Percentiles rank a stretch among this genome's conserved stretches.
These are phyloP conservation scores for Smithornis capensis DNA, from an alignment of 2,113 vertebrate species.

Conservation along the genomic window DNA sequence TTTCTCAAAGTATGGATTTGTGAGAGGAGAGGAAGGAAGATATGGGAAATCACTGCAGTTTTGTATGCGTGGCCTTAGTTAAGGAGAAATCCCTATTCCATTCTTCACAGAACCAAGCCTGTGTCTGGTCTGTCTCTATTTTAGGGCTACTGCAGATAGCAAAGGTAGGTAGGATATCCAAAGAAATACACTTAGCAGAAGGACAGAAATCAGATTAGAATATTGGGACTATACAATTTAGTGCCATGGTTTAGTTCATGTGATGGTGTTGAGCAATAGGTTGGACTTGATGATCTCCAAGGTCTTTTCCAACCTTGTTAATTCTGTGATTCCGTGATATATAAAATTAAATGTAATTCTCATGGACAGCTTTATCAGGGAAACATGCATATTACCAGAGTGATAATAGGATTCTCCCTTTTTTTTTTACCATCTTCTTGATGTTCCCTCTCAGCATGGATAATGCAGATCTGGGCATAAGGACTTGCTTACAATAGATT, in stretches of 20 bases:
- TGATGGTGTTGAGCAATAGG: too few relatives aligned
- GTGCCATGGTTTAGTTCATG: too few relatives aligned
- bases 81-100: not conserved
- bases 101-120: not conserved
- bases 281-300: too few relatives aligned
- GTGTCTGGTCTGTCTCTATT: not conserved
- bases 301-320: too few relatives aligned
- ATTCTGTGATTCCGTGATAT: not conserved
- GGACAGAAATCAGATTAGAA: not conserved
- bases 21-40: not conserved
- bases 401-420: not conserved
- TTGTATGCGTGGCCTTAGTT: not conserved
- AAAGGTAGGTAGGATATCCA: not conserved
- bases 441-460: not conserved
- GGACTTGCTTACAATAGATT: not conserved
- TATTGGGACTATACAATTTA: not conserved
- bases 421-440: not conserved
- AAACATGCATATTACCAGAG: not conserved
- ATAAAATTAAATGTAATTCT: not conserved
- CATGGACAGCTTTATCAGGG: not conserved
- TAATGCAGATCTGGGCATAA: not conserved
- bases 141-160: not conserved
- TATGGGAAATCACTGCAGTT: not conserved
- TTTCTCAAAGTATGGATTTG: not conserved
- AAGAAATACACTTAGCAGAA: not conserved